A percentile compares a stretch with the other conserved stretches of the same genome.
These are phyloP conservation scores for Eudasyphora cyanicolor DNA, from an alignment of 2,888 invertebrate genomes.

Conservation along the genomic window DNA sequence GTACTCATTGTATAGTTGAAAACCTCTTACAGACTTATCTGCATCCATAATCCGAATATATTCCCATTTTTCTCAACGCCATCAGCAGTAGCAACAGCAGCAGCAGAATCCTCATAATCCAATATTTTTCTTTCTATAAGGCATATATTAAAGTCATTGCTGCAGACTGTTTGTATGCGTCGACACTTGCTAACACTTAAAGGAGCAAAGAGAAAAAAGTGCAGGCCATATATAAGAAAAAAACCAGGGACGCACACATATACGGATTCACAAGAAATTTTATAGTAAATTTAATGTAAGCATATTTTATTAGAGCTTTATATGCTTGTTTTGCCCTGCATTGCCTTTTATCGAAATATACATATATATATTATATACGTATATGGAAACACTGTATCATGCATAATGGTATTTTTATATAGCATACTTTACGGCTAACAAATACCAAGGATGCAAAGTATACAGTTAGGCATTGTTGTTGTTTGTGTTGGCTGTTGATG, in stretches of 20 bases:
- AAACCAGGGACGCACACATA: neutral
- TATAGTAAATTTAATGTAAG: conserved; percentile 39
- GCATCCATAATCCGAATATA: conserved; percentile 19
- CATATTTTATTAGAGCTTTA: conserved; percentile 40
- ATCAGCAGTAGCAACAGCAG: neutral
- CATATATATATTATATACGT: neutral
- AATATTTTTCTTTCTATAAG: neutral
- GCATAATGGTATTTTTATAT: conserved; percentile 30
- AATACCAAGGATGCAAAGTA: neutral
- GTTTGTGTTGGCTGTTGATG: neutral
- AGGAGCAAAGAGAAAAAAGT: neutral
- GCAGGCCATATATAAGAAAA: neutral
- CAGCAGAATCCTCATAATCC: neutral
- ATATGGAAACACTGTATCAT: neutral
- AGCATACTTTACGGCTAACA: conserved; percentile 22
- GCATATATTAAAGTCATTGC: conserved; percentile 31
- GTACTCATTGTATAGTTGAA: neutral
- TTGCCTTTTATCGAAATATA: neutral
- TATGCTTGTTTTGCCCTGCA: neutral
- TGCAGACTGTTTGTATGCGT: conserved; percentile 22
- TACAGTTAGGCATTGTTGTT: conserved; percentile 22
- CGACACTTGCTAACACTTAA: neutral
- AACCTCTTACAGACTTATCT: conserved; percentile 21
- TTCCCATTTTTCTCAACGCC: neutral
- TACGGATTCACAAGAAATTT: neutral